These are phyloP conservation scores for Ichneumoninae sp. DNA, from an alignment of 2,888 invertebrate genomes.

Conservation along the genomic window DNA sequence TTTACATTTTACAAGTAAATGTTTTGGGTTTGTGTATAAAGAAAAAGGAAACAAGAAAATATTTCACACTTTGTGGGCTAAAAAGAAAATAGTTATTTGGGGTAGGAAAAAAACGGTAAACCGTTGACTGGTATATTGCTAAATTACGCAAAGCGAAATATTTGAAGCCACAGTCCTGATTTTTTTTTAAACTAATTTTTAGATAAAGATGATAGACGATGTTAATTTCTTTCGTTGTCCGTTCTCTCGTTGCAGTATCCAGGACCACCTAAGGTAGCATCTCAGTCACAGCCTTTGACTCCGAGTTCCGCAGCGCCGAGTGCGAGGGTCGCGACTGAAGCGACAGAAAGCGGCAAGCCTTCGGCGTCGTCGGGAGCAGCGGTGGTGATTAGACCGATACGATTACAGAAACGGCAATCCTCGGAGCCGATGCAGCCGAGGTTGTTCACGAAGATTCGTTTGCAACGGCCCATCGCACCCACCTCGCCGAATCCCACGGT, in stretches of 20 bases:
- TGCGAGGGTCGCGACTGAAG: slow-evolving; percentile 70
- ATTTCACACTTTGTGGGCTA: too few species aligned
- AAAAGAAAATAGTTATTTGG: too few species aligned
- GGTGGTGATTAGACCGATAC: slow-evolving; percentile 76
- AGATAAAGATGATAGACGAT: neutral
- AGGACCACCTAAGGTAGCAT: slow-evolving; percentile 78
- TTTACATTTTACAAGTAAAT: too few species aligned
- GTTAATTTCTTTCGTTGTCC: neutral
- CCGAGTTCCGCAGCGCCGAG: slow-evolving; percentile 24
- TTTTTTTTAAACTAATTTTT: neutral
- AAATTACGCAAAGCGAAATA: too few species aligned
- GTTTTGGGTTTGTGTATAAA: too few species aligned
- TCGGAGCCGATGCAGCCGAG: slow-evolving; percentile 75
- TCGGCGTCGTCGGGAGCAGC: slow-evolving; percentile 58
- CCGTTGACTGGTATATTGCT: too few species aligned
- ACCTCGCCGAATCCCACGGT: slow-evolving; percentile 76
- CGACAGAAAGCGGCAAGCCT: slow-evolving; percentile 76
- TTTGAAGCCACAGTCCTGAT: too few species aligned
- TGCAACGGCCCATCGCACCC: slow-evolving; percentile 78
- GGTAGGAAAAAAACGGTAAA: too few species aligned
- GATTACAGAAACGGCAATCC: slow-evolving; percentile 78
- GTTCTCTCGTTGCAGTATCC: slow-evolving; percentile 71
- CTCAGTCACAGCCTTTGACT: slow-evolving; percentile 75
- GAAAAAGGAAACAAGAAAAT: too few species aligned
- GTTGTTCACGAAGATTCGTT: slow-evolving; percentile 80